These are phyloP conservation scores for Pluvianellus socialis DNA, from an alignment of 2,113 vertebrate species.

Conservation along the genomic window DNA sequence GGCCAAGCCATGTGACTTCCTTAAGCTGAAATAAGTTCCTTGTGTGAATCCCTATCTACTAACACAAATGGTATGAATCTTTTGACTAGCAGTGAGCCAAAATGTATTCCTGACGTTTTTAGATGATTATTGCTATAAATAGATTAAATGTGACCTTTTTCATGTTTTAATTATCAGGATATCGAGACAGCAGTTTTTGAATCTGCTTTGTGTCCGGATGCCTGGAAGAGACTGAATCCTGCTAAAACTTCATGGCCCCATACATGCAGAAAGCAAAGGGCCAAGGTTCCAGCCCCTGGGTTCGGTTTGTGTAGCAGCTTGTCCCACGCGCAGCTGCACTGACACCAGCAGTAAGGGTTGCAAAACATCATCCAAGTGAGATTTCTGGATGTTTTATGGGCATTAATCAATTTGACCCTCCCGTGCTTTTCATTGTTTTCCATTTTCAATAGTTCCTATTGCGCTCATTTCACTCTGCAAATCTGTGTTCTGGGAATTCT, in stretches of 20 bases:
- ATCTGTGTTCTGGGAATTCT: neutral
- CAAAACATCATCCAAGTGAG: neutral
- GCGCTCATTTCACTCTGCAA: constrained; percentile 21
- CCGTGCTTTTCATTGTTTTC: neutral
- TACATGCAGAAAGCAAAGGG: neutral
- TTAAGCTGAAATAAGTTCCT: neutral
- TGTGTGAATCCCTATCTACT: neutral
- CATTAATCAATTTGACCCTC: neutral
- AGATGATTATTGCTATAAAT: neutral
- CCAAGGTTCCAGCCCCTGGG: neutral
- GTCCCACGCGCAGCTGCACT: neutral
- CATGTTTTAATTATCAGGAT: neutral
- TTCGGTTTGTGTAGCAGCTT: neutral
- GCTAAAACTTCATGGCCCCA: neutral
- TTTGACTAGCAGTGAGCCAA: neutral
- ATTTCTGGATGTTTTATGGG: neutral
- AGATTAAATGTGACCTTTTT: neutral
- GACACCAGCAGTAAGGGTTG: neutral
- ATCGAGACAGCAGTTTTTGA: neutral
- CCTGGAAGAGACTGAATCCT: neutral
- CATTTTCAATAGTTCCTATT: neutral
- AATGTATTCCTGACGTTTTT: neutral
- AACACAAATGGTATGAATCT: neutral
- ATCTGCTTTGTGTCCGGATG: neutral
- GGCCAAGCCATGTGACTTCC: neutral